phyloP scores from a whole-genome alignment of 2,113 vertebrate genomes.

The Bettongia penicillata region DNA sequence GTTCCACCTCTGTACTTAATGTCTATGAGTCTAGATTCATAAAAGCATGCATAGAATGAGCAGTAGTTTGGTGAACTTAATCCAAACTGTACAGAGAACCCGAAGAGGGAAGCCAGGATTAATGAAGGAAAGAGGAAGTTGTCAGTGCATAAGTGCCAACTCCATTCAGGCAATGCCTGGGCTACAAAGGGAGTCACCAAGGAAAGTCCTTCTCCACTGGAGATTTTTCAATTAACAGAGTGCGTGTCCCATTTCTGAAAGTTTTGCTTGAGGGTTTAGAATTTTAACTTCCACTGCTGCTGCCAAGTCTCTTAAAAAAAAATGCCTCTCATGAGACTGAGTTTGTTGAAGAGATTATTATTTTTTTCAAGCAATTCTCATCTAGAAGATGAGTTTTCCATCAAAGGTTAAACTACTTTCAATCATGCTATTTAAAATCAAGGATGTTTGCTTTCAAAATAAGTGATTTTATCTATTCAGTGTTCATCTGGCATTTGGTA shows the following conservation, averaged over 20 bases:
- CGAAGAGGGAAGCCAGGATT: constrained; percentile 9
- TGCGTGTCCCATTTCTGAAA: neutral
- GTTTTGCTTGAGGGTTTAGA: neutral
- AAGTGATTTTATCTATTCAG: neutral
- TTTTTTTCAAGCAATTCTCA: constrained; percentile 13
- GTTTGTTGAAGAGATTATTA: neutral
- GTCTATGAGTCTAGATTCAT: neutral
- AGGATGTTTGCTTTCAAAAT: constrained; percentile 25
- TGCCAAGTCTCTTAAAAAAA: neutral
- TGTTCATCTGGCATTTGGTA: neutral
- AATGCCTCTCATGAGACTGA: neutral
- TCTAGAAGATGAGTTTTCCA: constrained; percentile 26
- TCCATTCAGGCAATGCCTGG: neutral
- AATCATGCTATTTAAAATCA: neutral
- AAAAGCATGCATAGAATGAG: neutral
- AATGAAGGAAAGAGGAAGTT: constrained; percentile 13
- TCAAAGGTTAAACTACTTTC: constrained; percentile 5
- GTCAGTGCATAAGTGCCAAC: constrained; percentile 4
- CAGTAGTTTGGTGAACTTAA: neutral
- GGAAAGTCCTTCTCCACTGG: constrained; percentile 12
- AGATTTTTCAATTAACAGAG: constrained; percentile 3
- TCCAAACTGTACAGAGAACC: neutral
- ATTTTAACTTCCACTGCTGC: constrained; percentile 16
- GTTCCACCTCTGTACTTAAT: neutral
- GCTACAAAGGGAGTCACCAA: neutral